Evolutionary conservation across 2,113 vertebrate genomes (phyloP).

Genomic region (Pogonocichla stellata): DNA sequence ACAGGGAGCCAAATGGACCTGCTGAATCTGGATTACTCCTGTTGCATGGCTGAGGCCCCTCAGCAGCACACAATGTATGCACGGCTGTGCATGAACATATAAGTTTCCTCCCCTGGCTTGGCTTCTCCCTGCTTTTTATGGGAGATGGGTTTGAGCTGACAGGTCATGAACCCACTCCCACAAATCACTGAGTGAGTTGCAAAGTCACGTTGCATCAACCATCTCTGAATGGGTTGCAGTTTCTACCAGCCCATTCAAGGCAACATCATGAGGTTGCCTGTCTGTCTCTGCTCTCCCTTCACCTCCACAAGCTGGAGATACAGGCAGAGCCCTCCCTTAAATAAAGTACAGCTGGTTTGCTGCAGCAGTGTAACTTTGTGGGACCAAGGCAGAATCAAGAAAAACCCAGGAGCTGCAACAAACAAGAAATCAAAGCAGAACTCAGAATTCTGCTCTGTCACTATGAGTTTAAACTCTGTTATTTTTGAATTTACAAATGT

Average conservation of each 20-base stretch:
- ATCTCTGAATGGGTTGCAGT: neutral
- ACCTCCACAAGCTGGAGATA: neutral
- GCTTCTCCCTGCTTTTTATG: neutral
- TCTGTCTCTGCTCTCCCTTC: neutral
- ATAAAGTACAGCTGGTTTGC: neutral
- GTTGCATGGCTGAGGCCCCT: neutral
- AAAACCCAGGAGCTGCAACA: neutral
- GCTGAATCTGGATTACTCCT: neutral
- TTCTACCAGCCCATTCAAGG: neutral
- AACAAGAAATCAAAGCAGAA: neutral
- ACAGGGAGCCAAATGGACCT: neutral
- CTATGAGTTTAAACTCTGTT: neutral
- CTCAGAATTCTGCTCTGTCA: neutral
- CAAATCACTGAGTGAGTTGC: neutral
- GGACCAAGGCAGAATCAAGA: neutral
- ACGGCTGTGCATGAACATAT: neutral
- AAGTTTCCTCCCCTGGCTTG: neutral
- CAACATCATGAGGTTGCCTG: rapidly evolving
- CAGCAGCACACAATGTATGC: neutral
- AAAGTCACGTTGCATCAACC: rapidly evolving
- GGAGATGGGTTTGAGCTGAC: neutral
- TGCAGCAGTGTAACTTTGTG: rapidly evolving
- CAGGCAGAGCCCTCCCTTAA: neutral
- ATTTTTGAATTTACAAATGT: neutral
- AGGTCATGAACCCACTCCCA: neutral